Evolutionary conservation across 1,140 invertebrate genomes (phyloP), one percentile per base, ranked within the genome.

Genomic region (Homalodisca vitripennis): DNA sequence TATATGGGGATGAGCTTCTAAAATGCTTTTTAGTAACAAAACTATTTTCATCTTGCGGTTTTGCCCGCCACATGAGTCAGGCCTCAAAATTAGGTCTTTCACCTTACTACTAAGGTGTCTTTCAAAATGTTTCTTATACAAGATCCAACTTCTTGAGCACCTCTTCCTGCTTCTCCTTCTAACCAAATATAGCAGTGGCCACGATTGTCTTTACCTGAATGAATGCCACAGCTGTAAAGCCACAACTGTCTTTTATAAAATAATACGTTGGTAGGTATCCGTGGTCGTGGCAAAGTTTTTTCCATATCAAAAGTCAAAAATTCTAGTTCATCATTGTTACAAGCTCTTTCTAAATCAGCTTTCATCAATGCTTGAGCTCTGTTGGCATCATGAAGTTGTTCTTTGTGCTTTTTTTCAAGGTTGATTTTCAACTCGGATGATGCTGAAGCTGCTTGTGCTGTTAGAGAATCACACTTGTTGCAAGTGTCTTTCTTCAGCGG

Each of bases 181-280:
- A n/a, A n/a, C n/a, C n/a, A n/a, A n/a, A n/a, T n/a, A n/a, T n/a
- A n/a, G n/a, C n/a, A n/a, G n/a, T n/a, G n/a, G n/a, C n/a, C n/a
- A n/a, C n/a, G n/a, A n/a, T n/a, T n/a, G n/a, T n/a, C n/a, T n/a
- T n/a, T n/a, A n/a, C n/a, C n/a, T n/a, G n/a, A n/a, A n/a, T n/a
- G n/a, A n/a, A n/a, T n/a, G n/a, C n/a, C n/a, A n/a, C n/a, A n/a
- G n/a, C n/a, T n/a, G n/a, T n/a, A n/a, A n/a, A n/a, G 1, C 73
- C 73, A 78, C 0, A 80, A 32, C 63, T 78, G 77, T 1, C 75
- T 57, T 73, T 78, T 79, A 68, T 79, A 78, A 69, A 74, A 78
- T 17, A 74, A 66, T 20, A 73, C 70, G 67, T 74, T 76, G 27
- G 71, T 78, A 6, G 75, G 73, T 60, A 79, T 74, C 3, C 79